A percentile compares a stretch with the other conserved stretches of the same genome.
phyloP scores from a whole-genome alignment of 2,797 vertebrate genomes.

The Oryzias dopingdopingensis region DNA sequence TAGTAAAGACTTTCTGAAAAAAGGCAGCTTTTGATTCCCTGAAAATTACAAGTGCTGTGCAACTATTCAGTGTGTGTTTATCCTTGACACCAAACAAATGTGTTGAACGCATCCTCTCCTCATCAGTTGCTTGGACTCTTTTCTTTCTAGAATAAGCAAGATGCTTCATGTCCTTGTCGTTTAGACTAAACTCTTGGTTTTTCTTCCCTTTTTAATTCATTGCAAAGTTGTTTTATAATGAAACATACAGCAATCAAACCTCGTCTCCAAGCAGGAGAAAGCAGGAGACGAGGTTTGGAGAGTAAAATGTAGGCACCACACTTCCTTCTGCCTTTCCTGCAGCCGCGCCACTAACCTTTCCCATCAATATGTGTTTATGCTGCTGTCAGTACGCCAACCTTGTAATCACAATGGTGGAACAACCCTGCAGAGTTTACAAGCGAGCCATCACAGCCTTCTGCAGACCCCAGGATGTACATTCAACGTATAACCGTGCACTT shows the following conservation, averaged over 20 bases:
- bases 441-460: slow-evolving; percentile 25
- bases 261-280: slow-evolving; percentile 21
- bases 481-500: slow-evolving; percentile 35
- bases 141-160: not conserved
- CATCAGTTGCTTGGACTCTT: not conserved
- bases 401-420: slow-evolving; percentile 44
- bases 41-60: not conserved
- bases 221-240: slow-evolving; percentile 1
- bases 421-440: slow-evolving; percentile 24
- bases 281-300: slow-evolving; percentile 41
- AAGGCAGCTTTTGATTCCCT: slow-evolving; percentile 9
- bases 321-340: slow-evolving; percentile 42
- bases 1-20: slow-evolving; percentile 9
- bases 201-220: not conserved
- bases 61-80: slow-evolving; percentile 15
- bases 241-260: slow-evolving; percentile 26
- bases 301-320: slow-evolving; percentile 37
- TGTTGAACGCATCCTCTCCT: not conserved
- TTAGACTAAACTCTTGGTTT: not conserved
- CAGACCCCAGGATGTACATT: slow-evolving; percentile 47
- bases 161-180: slow-evolving; percentile 6
- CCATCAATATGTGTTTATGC: slow-evolving; percentile 66
- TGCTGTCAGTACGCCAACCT: slow-evolving; percentile 43
- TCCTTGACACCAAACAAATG: slow-evolving; percentile 10
- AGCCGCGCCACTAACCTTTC: slow-evolving; percentile 50